Conservation (phyloP, 2,113 vertebrate genomes). For the Periophthalmus modestus region DNA sequence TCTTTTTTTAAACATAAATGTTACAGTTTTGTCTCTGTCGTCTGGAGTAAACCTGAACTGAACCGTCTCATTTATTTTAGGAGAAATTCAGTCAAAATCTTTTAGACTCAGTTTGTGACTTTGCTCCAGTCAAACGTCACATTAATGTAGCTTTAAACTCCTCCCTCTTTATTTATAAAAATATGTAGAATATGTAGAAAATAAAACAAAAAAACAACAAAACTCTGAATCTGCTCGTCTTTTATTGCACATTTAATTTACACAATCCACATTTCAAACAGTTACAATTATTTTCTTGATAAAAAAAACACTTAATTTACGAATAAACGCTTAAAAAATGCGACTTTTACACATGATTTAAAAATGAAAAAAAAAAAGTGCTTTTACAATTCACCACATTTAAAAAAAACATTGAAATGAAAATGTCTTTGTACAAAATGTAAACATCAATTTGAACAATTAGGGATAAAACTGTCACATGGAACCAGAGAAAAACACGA, state of each 20-base stretch:
- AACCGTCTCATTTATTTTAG: too few species aligned
- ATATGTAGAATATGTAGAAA: background rate
- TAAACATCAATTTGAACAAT: conserved; percentile 48
- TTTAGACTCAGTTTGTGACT: too few species aligned
- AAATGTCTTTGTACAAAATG: conserved; percentile 44
- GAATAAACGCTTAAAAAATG: background rate
- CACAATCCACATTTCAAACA: conserved; percentile 43
- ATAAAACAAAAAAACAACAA: background rate
- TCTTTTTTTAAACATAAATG: too few species aligned
- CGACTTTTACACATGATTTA: conserved; percentile 7
- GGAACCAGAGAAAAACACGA: too few species aligned
- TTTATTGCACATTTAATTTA: conserved; percentile 59
- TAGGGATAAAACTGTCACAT: conserved; percentile 12
- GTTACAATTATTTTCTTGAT: conserved; percentile 20
- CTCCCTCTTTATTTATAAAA: too few species aligned
- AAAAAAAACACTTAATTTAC: conserved; percentile 16
- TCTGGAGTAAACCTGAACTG: too few species aligned
- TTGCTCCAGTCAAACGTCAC: background rate
- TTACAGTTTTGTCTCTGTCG: too few species aligned
- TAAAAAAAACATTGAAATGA: conserved; percentile 1
- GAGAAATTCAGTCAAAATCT: too few species aligned
- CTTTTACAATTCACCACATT: conserved; percentile 42
- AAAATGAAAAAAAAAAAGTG: conserved; percentile 47
- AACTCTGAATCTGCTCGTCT: background rate
- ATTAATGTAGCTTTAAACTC: background rate